Evolutionary conservation across 2,888 invertebrate species (phyloP).

Genomic region (Lepetodrilus schrolli): DNA sequence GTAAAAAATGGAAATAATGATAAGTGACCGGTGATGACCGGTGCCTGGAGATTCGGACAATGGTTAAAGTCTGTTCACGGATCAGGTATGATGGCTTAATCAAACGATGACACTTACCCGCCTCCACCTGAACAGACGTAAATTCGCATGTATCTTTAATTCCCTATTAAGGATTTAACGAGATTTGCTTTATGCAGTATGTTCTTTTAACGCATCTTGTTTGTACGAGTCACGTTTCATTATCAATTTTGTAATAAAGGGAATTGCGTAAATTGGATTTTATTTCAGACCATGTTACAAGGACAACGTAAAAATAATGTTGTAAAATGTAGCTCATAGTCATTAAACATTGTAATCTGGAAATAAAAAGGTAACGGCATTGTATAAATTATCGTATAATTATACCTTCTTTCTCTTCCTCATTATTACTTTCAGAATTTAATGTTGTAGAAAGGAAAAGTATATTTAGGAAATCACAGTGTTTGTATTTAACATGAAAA

Average conservation of each 20-base stretch:
- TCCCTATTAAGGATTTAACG: background rate
- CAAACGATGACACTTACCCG: constrained; percentile 19
- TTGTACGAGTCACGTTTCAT: background rate
- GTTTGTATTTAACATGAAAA: too few relatives aligned
- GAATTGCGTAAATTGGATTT: background rate
- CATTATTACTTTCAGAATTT: too few relatives aligned
- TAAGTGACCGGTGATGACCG: constrained; percentile 24
- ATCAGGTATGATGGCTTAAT: constrained; percentile 7
- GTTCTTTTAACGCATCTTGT: background rate
- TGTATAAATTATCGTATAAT: too few relatives aligned
- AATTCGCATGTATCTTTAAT: background rate
- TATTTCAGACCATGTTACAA: background rate
- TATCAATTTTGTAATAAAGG: constrained; percentile 4
- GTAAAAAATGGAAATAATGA: constrained; percentile 7
- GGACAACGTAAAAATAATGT: background rate
- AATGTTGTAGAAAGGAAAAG: too few relatives aligned
- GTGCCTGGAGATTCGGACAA: background rate
- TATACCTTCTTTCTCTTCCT: too few relatives aligned
- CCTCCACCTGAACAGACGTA: background rate
- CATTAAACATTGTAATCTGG: too few relatives aligned
- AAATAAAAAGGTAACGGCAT: too few relatives aligned
- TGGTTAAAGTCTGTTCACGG: background rate
- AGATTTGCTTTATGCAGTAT: background rate
- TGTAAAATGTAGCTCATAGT: background rate
- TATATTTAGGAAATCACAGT: too few relatives aligned